These are phyloP conservation scores for Poecilobothrus nobilitatus DNA, from an alignment of 2,888 invertebrate species.

Conservation along the genomic window DNA sequence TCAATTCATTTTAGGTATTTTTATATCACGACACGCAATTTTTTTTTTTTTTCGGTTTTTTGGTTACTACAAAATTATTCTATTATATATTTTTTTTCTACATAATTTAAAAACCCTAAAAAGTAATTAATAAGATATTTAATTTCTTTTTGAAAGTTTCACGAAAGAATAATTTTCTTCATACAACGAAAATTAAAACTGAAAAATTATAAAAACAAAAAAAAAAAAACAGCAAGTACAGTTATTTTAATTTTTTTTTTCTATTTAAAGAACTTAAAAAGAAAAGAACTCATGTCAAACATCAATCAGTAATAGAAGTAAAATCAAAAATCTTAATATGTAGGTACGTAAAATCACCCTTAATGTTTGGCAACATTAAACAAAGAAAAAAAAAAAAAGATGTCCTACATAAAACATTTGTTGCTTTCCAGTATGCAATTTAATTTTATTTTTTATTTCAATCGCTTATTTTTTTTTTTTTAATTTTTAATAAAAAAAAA, in stretches of 20 bases:
- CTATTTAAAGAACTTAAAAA: background rate
- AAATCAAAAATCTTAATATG: background rate
- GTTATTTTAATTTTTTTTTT: too few relatives aligned
- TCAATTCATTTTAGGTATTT: too few relatives aligned
- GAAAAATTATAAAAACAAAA: too few relatives aligned
- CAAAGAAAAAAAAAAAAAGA: too few relatives aligned
- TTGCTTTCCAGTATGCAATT: background rate
- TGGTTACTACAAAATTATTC: background rate
- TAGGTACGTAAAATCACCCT: background rate
- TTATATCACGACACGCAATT: background rate
- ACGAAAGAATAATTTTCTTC: background rate
- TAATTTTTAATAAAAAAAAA: too few relatives aligned
- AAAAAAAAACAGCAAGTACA: background rate
- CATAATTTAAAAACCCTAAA: background rate
- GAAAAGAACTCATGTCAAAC: background rate
- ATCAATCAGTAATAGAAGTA: background rate
- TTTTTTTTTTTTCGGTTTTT: background rate
- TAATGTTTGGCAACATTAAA: background rate
- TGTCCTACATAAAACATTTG: slow-evolving; percentile 3
- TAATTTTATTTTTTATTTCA: too few relatives aligned
- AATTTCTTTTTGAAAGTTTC: background rate
- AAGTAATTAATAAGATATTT: background rate
- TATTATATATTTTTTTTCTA: background rate
- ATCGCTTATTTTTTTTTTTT: too few relatives aligned
- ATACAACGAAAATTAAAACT: background rate